Evolutionary conservation across 2,113 vertebrate genomes (phyloP), one percentile per base, ranked within the genome.

Genomic region (Eptesicus fuscus): DNA sequence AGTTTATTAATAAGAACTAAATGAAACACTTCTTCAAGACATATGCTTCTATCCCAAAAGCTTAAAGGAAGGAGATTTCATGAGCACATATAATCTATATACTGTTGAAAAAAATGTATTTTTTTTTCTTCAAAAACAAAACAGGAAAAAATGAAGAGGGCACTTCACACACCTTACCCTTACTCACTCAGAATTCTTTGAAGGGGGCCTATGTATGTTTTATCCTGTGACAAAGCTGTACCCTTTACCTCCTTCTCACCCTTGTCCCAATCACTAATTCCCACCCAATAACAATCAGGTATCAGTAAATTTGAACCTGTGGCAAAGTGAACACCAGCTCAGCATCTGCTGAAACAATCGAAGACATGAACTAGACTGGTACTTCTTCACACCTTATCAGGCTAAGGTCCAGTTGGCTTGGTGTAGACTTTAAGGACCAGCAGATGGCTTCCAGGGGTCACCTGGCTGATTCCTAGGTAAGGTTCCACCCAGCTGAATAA

Each of bases 1-100:
- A 47, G 6, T 94, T 96, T 84, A 96, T 71, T 88, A 93, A 83
- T 83, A 71, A 63, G 5, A 78, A 61, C 70, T 73, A 94, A 90
- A 77, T 67, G 17, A 17, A 83, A 93, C 18, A 40, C 32, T 84
- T 71, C 77, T 95, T 93, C 47, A 91, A 28, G 32, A 84, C 12
- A 79, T 23, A 91, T 22, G 49, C 40, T 80, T 74, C 35, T 51
- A 77, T 76, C 61, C 67, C 67, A 82, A 92, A 92, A 94, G 9
- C 40, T 70, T 94, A 18, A 70, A 88, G 16, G 23, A 91, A 95
- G 63, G 6, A 70, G 69, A 71, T 84, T 84, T 80, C 49, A 73
- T 40, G 30, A 92, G 88, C 44, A 88, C 28, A 84, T 0, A 76
- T 51, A 94, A 95, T 40, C 10, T 70, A 69, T 53, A 76, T 56